Conservation (phyloP, 2,113 vertebrate species). For the Loxodonta africana region DNA sequence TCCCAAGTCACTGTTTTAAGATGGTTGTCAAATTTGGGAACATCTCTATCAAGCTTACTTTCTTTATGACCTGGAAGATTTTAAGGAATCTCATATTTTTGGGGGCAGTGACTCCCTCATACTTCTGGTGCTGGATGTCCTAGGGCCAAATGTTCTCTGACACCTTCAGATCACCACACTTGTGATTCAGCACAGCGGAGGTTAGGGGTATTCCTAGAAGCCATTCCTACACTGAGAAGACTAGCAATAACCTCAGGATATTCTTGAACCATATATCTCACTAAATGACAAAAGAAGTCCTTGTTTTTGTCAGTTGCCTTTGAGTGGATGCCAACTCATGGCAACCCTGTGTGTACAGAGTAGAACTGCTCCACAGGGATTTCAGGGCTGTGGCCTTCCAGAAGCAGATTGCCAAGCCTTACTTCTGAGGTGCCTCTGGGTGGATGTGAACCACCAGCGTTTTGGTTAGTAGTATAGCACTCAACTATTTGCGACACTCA, state of each 20-base stretch:
- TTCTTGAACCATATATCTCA: not conserved
- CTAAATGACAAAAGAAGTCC: not conserved
- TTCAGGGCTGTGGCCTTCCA: not conserved
- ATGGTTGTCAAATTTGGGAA: constrained; percentile 1
- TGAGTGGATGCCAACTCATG: not conserved
- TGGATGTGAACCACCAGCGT: not conserved
- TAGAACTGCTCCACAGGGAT: not conserved
- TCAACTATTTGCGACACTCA: not conserved
- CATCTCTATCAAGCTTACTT: not conserved
- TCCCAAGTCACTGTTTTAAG: constrained; percentile 30
- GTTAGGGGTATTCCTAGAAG: not conserved
- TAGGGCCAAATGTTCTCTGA: not conserved
- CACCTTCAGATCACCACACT: not conserved
- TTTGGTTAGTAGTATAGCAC: not conserved
- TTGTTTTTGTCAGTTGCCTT: not conserved
- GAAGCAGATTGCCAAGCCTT: not conserved
- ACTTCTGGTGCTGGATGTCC: not conserved
- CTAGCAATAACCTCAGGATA: not conserved
- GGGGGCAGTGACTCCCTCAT: not conserved
- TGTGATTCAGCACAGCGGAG: not conserved
- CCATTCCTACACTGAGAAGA: not conserved
- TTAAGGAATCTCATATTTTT: not conserved
- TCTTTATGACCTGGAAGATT: not conserved
- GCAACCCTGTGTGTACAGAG: not conserved
- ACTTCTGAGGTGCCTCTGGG: not conserved